Evolutionary conservation across 2,113 vertebrate genomes (phyloP).

Genomic region (Oreochromis spilurus): DNA sequence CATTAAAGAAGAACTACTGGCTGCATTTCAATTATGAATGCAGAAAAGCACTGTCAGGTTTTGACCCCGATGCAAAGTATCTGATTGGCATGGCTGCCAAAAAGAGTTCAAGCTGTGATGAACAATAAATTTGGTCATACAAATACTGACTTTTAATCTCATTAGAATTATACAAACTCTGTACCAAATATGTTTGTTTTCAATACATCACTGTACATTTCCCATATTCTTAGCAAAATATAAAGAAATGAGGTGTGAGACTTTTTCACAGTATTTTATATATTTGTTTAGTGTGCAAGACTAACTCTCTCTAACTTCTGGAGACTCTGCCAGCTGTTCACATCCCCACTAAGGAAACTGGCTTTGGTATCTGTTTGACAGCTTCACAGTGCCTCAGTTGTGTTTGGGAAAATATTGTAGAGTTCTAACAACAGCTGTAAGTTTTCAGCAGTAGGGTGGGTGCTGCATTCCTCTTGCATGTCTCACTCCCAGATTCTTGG

Average conservation of each 20-base stretch:
- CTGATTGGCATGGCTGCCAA: background rate
- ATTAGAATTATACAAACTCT: background rate
- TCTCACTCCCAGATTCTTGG: conserved; percentile 82
- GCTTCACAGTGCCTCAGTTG: conserved; percentile 32
- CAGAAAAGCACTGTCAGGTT: background rate
- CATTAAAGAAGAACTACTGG: background rate
- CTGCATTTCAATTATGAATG: background rate
- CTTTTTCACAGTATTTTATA: background rate
- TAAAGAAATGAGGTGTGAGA: background rate
- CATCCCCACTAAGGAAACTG: background rate
- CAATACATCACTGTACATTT: background rate
- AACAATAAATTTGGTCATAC: background rate
- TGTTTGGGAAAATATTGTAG: conserved; percentile 53
- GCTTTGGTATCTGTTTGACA: conserved; percentile 40
- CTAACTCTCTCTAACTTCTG: background rate
- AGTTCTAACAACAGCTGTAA: conserved; percentile 81
- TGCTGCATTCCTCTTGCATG: conserved; percentile 82
- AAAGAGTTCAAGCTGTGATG: background rate
- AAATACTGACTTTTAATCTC: background rate
- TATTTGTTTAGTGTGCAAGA: background rate
- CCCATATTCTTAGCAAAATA: background rate
- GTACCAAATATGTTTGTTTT: background rate
- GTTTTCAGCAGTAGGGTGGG: conserved; percentile 18
- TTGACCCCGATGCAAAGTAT: background rate
- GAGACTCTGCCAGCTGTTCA: conserved; percentile 32